A percentile compares a stretch with the other conserved stretches of the same genome.
phyloP scores from a whole-genome alignment of 2,888 invertebrate species.

The Ormyrus thymus region DNA sequence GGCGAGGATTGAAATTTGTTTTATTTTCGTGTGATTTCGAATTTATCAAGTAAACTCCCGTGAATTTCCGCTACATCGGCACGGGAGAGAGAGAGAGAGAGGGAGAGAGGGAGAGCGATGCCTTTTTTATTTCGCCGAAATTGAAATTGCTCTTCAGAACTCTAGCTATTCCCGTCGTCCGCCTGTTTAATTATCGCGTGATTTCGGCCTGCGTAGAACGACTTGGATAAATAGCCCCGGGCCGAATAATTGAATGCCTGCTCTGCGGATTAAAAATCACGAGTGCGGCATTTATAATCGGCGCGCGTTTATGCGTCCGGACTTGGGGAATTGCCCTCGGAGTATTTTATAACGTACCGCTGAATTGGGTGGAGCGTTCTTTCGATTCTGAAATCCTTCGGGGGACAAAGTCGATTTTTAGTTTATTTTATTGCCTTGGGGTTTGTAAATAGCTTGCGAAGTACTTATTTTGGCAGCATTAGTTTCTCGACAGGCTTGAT shows the following conservation, averaged over 20 bases:
- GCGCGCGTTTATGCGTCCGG: not conserved
- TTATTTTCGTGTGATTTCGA: slow-evolving; percentile 45
- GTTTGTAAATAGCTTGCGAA: too few relatives aligned
- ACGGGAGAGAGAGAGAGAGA: not conserved
- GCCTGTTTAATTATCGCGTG: slow-evolving; percentile 28
- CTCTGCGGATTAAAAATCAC: slow-evolving; percentile 9
- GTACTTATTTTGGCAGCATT: too few relatives aligned
- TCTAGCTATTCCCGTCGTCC: not conserved
- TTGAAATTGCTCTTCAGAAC: slow-evolving; percentile 37
- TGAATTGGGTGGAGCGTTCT: too few relatives aligned
- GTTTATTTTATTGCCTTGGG: too few relatives aligned
- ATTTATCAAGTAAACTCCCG: slow-evolving; percentile 41
- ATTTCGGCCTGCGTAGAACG: not conserved
- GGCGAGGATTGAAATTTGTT: slow-evolving; percentile 43
- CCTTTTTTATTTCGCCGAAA: slow-evolving; percentile 2
- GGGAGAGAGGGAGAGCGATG: not conserved
- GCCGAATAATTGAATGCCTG: slow-evolving; percentile 19
- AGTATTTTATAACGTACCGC: not conserved
- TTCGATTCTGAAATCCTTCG: too few relatives aligned
- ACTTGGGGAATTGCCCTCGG: not conserved
- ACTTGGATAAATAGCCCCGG: not conserved
- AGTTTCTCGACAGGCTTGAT: too few relatives aligned
- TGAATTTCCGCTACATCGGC: slow-evolving; percentile 24
- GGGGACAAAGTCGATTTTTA: too few relatives aligned
- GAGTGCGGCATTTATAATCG: not conserved